These are phyloP conservation scores for Apus apus DNA, from an alignment of 2,113 vertebrate species.

Conservation along the genomic window DNA sequence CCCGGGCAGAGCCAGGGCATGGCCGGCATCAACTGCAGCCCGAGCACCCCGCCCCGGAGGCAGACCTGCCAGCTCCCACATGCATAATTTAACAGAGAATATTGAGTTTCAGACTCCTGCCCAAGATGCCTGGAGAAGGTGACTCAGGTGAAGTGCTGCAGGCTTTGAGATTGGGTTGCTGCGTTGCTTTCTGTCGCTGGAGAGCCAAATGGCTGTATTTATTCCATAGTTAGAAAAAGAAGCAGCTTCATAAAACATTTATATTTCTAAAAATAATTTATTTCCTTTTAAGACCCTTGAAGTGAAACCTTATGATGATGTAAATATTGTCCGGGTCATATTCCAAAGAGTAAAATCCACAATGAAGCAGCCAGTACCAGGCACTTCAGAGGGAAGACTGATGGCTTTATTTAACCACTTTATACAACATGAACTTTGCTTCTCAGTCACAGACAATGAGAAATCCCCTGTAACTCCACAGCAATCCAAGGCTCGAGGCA, in stretches of 20 bases:
- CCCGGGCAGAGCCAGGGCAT: not conserved
- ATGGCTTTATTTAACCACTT: slow-evolving; percentile 24
- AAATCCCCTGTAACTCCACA: not conserved
- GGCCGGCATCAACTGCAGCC: not conserved
- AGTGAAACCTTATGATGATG: not conserved
- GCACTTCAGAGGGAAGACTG: not conserved
- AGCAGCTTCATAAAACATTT: slow-evolving; percentile 37
- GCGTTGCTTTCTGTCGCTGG: not conserved
- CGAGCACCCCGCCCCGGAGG: fast-evolving
- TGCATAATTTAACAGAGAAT: not conserved
- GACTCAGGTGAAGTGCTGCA: not conserved
- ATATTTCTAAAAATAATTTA: slow-evolving; percentile 35
- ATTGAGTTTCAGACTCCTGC: not conserved
- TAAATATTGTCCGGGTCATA: not conserved
- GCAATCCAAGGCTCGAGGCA: not conserved
- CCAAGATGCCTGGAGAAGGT: not conserved
- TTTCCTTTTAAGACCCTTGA: slow-evolving; percentile 33
- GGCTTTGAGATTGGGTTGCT: not conserved
- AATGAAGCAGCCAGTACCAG: not conserved
- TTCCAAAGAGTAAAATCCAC: not conserved
- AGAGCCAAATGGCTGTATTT: not conserved
- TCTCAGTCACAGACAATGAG: not conserved
- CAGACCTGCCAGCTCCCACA: fast-evolving
- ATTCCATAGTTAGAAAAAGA: not conserved
- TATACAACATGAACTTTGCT: not conserved